Conservation (phyloP, 92 coral and sea anemone genomes). For the Desmophyllum pertusum region DNA sequence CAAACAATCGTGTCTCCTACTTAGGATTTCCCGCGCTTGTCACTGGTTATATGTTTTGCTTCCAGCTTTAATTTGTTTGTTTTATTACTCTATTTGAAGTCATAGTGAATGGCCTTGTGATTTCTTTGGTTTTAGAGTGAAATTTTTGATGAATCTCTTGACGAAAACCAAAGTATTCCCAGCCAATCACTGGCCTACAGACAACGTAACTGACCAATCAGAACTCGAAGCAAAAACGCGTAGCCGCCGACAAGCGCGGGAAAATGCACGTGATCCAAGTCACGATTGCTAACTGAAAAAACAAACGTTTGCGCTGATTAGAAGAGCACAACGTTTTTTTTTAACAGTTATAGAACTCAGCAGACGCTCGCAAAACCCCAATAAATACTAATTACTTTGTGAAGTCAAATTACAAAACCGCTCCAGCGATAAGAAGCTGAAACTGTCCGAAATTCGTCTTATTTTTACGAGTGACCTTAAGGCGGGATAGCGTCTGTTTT, state of each 20-base stretch:
- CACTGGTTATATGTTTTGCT: too few relatives aligned
- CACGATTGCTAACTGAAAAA: background rate
- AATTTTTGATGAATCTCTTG: background rate
- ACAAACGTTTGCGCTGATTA: background rate
- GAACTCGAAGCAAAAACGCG: background rate
- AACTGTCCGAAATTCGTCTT: too few relatives aligned
- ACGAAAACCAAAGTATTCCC: too few relatives aligned
- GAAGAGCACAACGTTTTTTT: background rate
- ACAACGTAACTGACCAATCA: background rate
- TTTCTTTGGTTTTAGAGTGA: background rate
- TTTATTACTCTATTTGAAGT: background rate
- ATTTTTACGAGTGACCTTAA: background rate
- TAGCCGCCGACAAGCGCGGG: background rate
- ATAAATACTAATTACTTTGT: background rate
- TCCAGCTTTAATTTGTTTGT: background rate
- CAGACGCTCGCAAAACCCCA: background rate
- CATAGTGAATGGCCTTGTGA: background rate
- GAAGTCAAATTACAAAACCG: background rate
- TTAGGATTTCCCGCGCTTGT: too few relatives aligned
- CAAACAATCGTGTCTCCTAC: background rate
- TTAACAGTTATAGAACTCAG: background rate
- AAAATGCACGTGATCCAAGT: background rate
- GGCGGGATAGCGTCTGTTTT: background rate
- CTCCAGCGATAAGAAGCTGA: background rate
- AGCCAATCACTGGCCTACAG: background rate